Conservation (phyloP, 2,113 vertebrate species). For the Hymenochirus boettgeri region DNA sequence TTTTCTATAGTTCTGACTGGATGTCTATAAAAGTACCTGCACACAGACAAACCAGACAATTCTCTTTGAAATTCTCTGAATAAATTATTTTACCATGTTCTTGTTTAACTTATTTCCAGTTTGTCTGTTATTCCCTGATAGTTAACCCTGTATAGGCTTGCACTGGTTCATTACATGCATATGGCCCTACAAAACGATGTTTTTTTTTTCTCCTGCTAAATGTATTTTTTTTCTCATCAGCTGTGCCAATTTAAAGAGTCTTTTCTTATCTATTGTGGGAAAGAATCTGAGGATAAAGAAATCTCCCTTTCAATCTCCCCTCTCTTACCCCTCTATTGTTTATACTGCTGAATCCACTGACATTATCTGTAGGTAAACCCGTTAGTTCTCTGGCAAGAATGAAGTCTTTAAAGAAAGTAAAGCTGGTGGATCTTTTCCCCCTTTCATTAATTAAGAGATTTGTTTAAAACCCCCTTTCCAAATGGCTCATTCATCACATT, state of each 20-base stretch:
- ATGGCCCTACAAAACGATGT: not conserved
- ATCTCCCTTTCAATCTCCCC: constrained; percentile 50
- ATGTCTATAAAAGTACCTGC: not conserved
- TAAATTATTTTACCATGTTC: not conserved
- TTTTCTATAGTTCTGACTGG: not conserved
- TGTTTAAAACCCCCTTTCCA: constrained; percentile 19
- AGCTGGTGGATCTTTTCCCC: constrained; percentile 49
- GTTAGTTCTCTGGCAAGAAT: constrained; percentile 55
- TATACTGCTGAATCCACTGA: constrained; percentile 53
- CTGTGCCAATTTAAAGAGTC: constrained; percentile 30
- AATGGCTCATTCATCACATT: no score
- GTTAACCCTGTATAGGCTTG: not conserved
- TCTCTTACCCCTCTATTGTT: constrained; percentile 41
- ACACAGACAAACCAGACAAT: not conserved
- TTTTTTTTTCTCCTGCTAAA: not conserved
- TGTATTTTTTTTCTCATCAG: constrained; percentile 17
- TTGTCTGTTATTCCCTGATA: not conserved
- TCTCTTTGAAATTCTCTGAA: not conserved
- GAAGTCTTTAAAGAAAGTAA: constrained; percentile 47
- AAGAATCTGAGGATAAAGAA: constrained; percentile 41
- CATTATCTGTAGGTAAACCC: constrained; percentile 55
- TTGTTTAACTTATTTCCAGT: not conserved
- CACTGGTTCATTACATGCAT: not conserved
- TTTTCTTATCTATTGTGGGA: constrained; percentile 42
- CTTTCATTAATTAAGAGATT: constrained; percentile 54